These are phyloP conservation scores for Drosophila lacertosa DNA, from an alignment of 1,140 invertebrate species.

Conservation along the genomic window DNA sequence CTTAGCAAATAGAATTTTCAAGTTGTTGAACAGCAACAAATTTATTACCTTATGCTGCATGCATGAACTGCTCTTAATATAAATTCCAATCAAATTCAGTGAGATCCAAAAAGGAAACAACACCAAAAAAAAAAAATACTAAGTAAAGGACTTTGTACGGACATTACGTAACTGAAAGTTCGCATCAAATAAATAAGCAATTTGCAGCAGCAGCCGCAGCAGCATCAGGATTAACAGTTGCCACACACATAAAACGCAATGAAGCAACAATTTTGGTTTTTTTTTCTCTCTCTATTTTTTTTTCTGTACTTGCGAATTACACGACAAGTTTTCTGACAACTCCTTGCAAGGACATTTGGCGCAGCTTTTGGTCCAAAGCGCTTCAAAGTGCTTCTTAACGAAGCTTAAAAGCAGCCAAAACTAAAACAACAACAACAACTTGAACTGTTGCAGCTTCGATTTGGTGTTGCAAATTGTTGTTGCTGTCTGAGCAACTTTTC, in stretches of 20 bases:
- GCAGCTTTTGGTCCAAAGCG: slow-evolving; percentile 68
- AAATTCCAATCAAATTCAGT: slow-evolving; percentile 39
- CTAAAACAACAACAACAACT: slow-evolving; percentile 25
- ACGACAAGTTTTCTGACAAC: neutral
- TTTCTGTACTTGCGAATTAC: slow-evolving; percentile 17
- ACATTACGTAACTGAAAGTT: slow-evolving; percentile 49
- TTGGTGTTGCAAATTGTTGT: too few relatives aligned
- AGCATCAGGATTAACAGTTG: slow-evolving; percentile 4
- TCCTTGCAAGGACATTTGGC: slow-evolving; percentile 48
- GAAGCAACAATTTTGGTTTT: slow-evolving; percentile 75
- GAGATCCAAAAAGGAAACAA: slow-evolving; percentile 1
- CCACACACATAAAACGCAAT: slow-evolving; percentile 58
- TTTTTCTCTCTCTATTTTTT: neutral
- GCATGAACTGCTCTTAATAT: slow-evolving; percentile 41
- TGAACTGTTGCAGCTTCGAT: slow-evolving; percentile 2
- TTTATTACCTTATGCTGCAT: slow-evolving; percentile 54
- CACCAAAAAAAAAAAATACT: neutral
- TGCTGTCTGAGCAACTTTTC: slow-evolving; percentile 48
- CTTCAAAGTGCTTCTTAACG: slow-evolving; percentile 72
- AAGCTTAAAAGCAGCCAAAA: slow-evolving; percentile 74
- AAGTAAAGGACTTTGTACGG: slow-evolving; percentile 1
- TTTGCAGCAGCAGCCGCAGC: slow-evolving; percentile 50
- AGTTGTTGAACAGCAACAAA: slow-evolving; percentile 39
- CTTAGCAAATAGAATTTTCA: slow-evolving; percentile 29
- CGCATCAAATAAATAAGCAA: slow-evolving; percentile 69